A percentile compares a stretch with the other conserved stretches of the same genome.
Evolutionary conservation across 2,888 invertebrate genomes (phyloP).

Genomic region (Nemoura dubitans): DNA sequence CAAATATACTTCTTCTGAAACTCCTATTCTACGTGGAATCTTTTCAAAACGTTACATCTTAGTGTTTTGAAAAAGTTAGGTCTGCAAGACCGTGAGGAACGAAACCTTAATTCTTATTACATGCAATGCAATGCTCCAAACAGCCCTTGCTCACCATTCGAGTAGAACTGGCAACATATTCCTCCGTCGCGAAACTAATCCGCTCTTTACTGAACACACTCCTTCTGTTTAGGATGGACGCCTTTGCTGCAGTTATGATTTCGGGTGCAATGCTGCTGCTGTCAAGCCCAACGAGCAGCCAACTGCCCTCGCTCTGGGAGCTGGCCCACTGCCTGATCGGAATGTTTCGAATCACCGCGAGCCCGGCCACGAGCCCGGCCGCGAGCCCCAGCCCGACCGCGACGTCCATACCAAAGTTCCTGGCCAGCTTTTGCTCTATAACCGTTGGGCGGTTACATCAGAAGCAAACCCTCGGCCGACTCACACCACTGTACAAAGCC

Average conservation of each 20-base stretch:
- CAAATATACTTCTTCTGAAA: too few relatives aligned
- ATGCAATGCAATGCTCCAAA: not conserved
- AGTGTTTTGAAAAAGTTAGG: too few relatives aligned
- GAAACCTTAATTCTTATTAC: too few relatives aligned
- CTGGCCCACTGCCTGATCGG: conserved; percentile 26
- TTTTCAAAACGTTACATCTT: too few relatives aligned
- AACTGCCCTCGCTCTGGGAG: conserved; percentile 35
- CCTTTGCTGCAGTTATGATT: conserved; percentile 65
- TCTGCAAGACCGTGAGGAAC: too few relatives aligned
- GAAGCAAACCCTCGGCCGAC: conserved; percentile 49
- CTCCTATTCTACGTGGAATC: too few relatives aligned
- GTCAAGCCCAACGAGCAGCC: conserved; percentile 54
- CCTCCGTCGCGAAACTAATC: not conserved
- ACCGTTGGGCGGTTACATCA: conserved; percentile 43
- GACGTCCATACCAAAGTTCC: conserved; percentile 44
- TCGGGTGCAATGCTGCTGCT: conserved; percentile 60
- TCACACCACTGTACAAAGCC: conserved; percentile 22
- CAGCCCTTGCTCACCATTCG: not conserved
- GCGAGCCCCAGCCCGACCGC: not conserved
- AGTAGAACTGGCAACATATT: not conserved
- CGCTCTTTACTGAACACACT: not conserved
- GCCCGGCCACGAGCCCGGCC: too few relatives aligned
- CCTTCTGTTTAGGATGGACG: conserved; percentile 59
- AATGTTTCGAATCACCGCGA: conserved; percentile 14
- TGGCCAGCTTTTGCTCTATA: conserved; percentile 31